Evolutionary conservation across 2,113 vertebrate genomes (phyloP).

Genomic region (Cinclus mexicanus): DNA sequence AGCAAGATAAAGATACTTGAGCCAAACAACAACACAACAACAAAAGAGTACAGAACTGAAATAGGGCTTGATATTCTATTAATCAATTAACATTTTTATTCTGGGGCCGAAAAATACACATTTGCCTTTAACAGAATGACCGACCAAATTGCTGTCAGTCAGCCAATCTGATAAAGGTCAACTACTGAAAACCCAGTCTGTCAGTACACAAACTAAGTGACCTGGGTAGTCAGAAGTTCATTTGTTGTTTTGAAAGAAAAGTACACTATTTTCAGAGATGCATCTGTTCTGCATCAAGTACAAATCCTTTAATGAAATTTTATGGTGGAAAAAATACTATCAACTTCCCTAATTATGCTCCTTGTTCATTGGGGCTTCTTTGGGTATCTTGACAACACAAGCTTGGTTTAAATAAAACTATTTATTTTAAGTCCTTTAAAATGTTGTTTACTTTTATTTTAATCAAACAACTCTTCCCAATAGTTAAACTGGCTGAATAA

Average conservation of each 20-base stretch:
- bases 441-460: background rate
- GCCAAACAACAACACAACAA: background rate
- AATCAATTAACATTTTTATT: constrained; percentile 15
- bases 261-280: background rate
- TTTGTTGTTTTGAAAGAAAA: background rate
- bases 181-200: constrained; percentile 6
- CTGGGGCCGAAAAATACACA: constrained; percentile 6
- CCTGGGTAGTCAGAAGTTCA: background rate
- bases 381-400: background rate
- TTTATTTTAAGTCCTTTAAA: background rate
- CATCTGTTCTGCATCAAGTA: background rate
- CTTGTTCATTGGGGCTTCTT: background rate
- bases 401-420: background rate
- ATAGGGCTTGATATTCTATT: background rate
- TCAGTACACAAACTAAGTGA: constrained; percentile 24
- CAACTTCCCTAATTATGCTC: background rate
- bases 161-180: constrained; percentile 80
- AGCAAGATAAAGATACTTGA: background rate
- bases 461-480: background rate
- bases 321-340: background rate
- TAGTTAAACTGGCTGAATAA: background rate
- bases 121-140: constrained; percentile 67
- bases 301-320: background rate
- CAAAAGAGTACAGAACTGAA: background rate
- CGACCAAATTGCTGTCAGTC: background rate